Percentiles rank a stretch among this genome's conserved stretches.
Evolutionary conservation across 2,113 vertebrate species (phyloP).

Genomic region (Garra rufa): DNA sequence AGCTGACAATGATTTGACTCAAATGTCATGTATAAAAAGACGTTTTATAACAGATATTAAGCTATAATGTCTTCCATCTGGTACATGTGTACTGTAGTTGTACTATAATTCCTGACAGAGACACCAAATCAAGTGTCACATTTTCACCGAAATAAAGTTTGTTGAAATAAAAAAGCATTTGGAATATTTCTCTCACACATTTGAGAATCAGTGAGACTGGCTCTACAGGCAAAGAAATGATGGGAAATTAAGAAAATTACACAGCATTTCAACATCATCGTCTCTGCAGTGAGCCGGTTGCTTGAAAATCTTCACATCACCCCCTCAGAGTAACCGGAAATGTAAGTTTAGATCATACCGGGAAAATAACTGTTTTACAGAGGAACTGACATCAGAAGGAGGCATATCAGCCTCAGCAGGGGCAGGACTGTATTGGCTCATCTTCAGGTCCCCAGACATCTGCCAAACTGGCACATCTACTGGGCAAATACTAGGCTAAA

Average conservation of each 20-base stretch:
- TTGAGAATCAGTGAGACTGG: neutral
- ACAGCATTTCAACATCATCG: neutral
- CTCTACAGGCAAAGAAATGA: neutral
- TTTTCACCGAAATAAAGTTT: slow-evolving; percentile 53
- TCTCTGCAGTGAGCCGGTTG: neutral
- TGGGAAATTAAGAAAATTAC: neutral
- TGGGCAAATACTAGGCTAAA: neutral
- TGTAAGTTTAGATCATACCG: neutral
- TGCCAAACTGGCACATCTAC: neutral
- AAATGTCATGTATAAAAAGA: neutral
- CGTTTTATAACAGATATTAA: slow-evolving; percentile 45
- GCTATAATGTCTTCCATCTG: slow-evolving; percentile 51
- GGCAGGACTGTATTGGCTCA: neutral
- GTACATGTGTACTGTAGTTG: slow-evolving; percentile 46
- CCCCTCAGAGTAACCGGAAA: neutral
- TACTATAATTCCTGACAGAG: slow-evolving; percentile 43
- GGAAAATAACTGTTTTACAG: slow-evolving; percentile 7
- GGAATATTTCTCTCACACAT: slow-evolving; percentile 6
- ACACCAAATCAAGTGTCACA: slow-evolving; percentile 42
- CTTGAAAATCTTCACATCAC: neutral
- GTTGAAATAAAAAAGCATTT: slow-evolving; percentile 36
- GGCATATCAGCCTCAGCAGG: slow-evolving; percentile 4
- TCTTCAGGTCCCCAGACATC: slow-evolving; percentile 2
- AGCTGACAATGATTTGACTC: neutral
- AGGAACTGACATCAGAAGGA: slow-evolving; percentile 25